Conservation (phyloP, 2,888 invertebrate species). For the Drosophila greeni region DNA sequence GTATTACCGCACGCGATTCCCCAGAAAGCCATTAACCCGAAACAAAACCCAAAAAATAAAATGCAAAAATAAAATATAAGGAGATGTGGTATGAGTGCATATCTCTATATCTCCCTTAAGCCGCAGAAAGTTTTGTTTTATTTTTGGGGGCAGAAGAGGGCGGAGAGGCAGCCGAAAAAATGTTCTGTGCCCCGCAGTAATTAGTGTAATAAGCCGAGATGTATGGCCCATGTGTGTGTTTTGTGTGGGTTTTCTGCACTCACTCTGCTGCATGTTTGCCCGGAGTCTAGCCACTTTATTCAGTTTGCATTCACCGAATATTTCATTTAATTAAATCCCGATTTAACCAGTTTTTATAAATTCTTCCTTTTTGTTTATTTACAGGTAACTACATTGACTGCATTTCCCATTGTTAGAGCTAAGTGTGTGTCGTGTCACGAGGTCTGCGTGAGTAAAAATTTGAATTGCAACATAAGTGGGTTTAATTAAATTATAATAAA, state of each 20-base stretch:
- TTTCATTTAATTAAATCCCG: slow-evolving; percentile 2
- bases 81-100: slow-evolving; percentile 17
- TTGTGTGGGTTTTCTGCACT: slow-evolving; percentile 3
- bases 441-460: slow-evolving; percentile 1
- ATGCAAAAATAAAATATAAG: slow-evolving; percentile 21
- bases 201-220: slow-evolving; percentile 72
- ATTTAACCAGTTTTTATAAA: slow-evolving; percentile 8
- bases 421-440: not conserved
- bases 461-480: too few relatives aligned
- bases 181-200: slow-evolving; percentile 51
- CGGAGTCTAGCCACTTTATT: not conserved
- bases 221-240: slow-evolving; percentile 32
- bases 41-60: slow-evolving; percentile 39
- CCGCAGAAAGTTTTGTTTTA: slow-evolving; percentile 60
- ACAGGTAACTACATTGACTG: slow-evolving; percentile 54
- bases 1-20: slow-evolving; percentile 71
- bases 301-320: slow-evolving; percentile 1
- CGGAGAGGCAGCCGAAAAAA: slow-evolving; percentile 6
- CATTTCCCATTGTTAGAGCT: not conserved
- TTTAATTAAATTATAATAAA: not conserved
- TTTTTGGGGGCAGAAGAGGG: not conserved
- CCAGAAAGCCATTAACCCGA: slow-evolving; percentile 68
- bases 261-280: not conserved
- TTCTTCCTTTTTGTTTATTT: slow-evolving; percentile 41
- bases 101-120: slow-evolving; percentile 35